phyloP scores from a whole-genome alignment of 2,888 invertebrate genomes.

The Melitaea athalia region DNA sequence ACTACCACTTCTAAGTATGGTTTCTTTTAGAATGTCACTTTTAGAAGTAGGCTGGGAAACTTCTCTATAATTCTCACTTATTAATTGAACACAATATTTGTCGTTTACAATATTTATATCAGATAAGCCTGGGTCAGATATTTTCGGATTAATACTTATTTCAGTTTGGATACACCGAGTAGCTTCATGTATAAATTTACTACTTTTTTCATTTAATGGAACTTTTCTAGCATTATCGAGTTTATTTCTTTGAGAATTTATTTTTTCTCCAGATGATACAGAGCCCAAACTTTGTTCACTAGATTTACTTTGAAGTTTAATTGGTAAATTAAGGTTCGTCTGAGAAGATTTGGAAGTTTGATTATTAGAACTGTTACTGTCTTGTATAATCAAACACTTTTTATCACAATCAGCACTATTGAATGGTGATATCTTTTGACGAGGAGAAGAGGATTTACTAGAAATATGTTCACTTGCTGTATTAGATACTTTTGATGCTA shows the following conservation, averaged over 20 bases:
- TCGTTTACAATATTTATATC: slow-evolving; percentile 64
- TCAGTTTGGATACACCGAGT: slow-evolving; percentile 71
- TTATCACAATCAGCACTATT: slow-evolving; percentile 36
- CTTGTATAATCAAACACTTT: slow-evolving; percentile 34
- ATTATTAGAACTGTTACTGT: slow-evolving; percentile 30
- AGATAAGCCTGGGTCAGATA: slow-evolving; percentile 65
- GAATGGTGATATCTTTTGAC: slow-evolving; percentile 27
- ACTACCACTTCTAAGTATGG: slow-evolving; percentile 19
- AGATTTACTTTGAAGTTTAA: slow-evolving; percentile 46
- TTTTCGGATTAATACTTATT: slow-evolving; percentile 71
- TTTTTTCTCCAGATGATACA: slow-evolving; percentile 33
- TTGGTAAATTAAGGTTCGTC: slow-evolving; percentile 55
- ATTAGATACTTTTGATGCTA: slow-evolving; percentile 31
- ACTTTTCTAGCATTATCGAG: slow-evolving; percentile 26
- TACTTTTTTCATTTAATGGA: slow-evolving; percentile 16
- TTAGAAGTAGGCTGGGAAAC: slow-evolving; percentile 34
- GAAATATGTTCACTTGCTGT: slow-evolving; percentile 27
- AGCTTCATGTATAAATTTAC: slow-evolving; percentile 48
- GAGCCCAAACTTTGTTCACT: slow-evolving; percentile 45
- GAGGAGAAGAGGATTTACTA: slow-evolving; percentile 33
- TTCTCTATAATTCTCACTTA: slow-evolving; percentile 55
- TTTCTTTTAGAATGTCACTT: slow-evolving; percentile 24
- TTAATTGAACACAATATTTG: slow-evolving; percentile 53
- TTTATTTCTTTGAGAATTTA: slow-evolving; percentile 10
- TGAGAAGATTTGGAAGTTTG: slow-evolving; percentile 63